phyloP scores from a whole-genome alignment of 2,797 vertebrate genomes.

The Eulemur coronatus region DNA sequence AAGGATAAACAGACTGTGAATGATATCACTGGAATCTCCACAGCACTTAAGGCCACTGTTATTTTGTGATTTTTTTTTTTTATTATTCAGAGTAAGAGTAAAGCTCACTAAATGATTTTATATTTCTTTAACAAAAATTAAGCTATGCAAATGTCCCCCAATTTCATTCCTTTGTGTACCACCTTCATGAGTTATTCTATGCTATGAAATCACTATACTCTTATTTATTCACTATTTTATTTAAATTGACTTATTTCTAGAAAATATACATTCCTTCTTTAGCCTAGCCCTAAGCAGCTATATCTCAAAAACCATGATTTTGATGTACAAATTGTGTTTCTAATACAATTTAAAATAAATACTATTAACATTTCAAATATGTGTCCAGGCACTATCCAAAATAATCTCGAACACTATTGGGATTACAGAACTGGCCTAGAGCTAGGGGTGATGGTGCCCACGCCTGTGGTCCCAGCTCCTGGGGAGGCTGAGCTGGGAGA shows the following conservation, averaged over 20 bases:
- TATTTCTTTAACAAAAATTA: constrained; percentile 29
- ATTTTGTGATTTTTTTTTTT: neutral
- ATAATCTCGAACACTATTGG: neutral
- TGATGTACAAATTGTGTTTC: neutral
- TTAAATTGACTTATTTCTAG: neutral
- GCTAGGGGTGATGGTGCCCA: neutral
- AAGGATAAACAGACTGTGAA: neutral
- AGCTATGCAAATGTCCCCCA: neutral
- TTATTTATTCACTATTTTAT: neutral
- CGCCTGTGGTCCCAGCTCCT: neutral
- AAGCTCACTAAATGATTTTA: constrained; percentile 4
- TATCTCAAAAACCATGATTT: neutral
- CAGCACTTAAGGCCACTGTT: neutral
- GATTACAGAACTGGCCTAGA: neutral
- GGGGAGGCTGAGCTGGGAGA: neutral
- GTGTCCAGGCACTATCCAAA: neutral
- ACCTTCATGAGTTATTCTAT: neutral
- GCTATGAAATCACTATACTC: neutral
- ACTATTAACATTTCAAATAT: neutral
- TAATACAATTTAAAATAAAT: neutral
- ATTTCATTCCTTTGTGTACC: neutral
- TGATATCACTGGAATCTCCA: neutral
- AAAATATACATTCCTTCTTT: neutral
- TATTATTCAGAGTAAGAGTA: neutral
- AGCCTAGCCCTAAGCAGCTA: neutral